Evolutionary conservation across 1,140 invertebrate genomes (phyloP).

Genomic region (Trichoplusia ni): DNA sequence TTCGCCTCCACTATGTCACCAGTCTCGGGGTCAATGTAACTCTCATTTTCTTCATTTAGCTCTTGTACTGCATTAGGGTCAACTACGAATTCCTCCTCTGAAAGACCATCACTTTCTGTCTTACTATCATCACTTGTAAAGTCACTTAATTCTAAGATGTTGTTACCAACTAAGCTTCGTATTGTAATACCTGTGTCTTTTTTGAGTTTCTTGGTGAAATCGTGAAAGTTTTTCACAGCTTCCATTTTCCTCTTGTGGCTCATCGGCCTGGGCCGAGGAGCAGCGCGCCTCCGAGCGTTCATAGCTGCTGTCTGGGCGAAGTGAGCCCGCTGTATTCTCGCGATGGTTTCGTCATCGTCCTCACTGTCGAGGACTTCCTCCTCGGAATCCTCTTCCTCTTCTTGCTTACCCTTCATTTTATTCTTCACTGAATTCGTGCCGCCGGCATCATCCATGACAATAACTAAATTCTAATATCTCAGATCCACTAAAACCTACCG

Average conservation of each 20-base stretch:
- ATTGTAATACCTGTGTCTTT: slow-evolving; percentile 80
- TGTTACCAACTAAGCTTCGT: slow-evolving; percentile 76
- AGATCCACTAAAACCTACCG: slow-evolving; percentile 28
- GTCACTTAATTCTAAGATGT: slow-evolving; percentile 78
- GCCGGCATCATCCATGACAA: slow-evolving; percentile 65
- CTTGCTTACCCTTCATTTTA: slow-evolving; percentile 59
- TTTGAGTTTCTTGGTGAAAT: slow-evolving; percentile 81
- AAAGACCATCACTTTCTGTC: slow-evolving; percentile 76
- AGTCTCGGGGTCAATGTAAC: slow-evolving; percentile 80
- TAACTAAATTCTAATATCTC: slow-evolving; percentile 34
- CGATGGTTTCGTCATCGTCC: slow-evolving; percentile 76
- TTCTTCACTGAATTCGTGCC: slow-evolving; percentile 57
- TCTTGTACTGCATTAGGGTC: slow-evolving; percentile 75
- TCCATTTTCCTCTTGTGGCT: slow-evolving; percentile 77
- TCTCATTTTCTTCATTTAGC: slow-evolving; percentile 77
- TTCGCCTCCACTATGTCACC: slow-evolving; percentile 73
- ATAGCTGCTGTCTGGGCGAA: slow-evolving; percentile 72
- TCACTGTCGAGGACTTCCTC: slow-evolving; percentile 69
- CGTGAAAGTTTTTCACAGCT: slow-evolving; percentile 77
- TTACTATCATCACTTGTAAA: slow-evolving; percentile 74
- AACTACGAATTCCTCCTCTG: slow-evolving; percentile 77
- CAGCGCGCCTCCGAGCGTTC: slow-evolving; percentile 61
- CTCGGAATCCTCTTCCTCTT: slow-evolving; percentile 67
- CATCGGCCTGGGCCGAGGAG: slow-evolving; percentile 61
- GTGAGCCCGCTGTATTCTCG: slow-evolving; percentile 72